These are phyloP conservation scores for Boloria selene DNA, from an alignment of 2,888 invertebrate genomes.

Conservation along the genomic window DNA sequence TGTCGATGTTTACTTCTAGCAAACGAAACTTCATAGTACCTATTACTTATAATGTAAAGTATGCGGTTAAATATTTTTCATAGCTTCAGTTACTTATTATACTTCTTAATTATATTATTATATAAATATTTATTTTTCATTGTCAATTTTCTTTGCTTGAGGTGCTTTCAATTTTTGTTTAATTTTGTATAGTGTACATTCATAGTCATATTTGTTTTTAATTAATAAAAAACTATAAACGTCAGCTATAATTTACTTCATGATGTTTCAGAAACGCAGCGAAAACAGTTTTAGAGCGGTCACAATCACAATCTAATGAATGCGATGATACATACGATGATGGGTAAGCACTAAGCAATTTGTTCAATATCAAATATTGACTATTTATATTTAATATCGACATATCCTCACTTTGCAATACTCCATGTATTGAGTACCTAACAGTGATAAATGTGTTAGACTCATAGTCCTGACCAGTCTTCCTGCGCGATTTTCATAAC, in stretches of 20 bases:
- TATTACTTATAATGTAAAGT: no score
- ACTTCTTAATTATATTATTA: conserved; percentile 20
- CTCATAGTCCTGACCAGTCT: no score
- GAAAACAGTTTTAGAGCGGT: conserved; percentile 84
- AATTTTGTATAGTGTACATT: neutral
- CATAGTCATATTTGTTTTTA: neutral
- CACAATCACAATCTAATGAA: conserved; percentile 74
- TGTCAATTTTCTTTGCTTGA: conserved; percentile 43
- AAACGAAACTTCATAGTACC: no score
- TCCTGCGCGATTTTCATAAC: no score
- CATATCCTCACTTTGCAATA: no score
- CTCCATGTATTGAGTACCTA: no score
- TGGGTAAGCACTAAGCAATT: conserved; percentile 80
- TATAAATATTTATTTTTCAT: conserved; percentile 28
- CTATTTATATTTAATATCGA: neutral
- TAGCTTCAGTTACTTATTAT: conserved; percentile 22
- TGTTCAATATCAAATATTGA: neutral
- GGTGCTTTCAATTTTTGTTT: conserved; percentile 47
- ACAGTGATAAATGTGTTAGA: no score
- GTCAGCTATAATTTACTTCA: conserved; percentile 7
- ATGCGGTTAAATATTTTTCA: neutral
- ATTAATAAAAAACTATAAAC: neutral
- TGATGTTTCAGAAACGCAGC: conserved; percentile 68
- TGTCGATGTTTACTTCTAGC: no score
- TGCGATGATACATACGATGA: conserved; percentile 85